Percentiles rank a stretch among this genome's conserved stretches.
Evolutionary conservation across 2,113 vertebrate species (phyloP).

Genomic region (Microtus pennsylvanicus): DNA sequence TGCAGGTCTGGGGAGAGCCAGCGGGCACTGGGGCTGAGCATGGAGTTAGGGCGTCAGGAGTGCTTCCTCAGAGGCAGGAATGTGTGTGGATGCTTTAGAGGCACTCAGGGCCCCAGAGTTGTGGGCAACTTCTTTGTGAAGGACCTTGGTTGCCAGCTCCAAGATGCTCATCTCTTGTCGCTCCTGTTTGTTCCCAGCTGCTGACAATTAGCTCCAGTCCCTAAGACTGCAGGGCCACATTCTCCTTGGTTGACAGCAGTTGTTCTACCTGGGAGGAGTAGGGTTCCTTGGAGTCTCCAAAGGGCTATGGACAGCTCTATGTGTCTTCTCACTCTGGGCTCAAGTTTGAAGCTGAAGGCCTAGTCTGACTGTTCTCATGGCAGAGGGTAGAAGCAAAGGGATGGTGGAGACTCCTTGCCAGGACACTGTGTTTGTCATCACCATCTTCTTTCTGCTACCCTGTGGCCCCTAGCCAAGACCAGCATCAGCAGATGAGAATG

Average conservation of each 20-base stretch:
- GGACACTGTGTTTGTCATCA: neutral
- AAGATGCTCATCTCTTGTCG: neutral
- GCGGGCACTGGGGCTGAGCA: neutral
- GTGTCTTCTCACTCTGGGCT: neutral
- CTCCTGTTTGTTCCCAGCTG: neutral
- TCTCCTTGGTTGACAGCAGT: neutral
- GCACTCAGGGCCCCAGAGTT: neutral
- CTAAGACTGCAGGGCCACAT: neutral
- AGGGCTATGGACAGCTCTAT: fast-evolving
- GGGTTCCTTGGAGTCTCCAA: no score
- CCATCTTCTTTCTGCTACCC: fast-evolving
- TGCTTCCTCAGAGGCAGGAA: neutral
- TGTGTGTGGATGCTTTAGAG: fast-evolving
- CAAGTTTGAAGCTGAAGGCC: neutral
- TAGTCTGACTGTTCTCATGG: neutral
- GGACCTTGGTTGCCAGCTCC: neutral
- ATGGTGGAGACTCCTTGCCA: neutral
- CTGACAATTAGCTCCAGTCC: fast-evolving
- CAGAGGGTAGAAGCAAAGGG: neutral
- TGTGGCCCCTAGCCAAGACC: neutral
- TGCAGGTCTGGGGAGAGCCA: neutral
- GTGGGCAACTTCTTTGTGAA: neutral
- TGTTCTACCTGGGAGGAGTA: no score
- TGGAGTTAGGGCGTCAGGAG: fast-evolving
- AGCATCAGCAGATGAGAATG: fast-evolving